Conservation (phyloP, 2,797 vertebrate species). For the Gallinago stenura region DNA sequence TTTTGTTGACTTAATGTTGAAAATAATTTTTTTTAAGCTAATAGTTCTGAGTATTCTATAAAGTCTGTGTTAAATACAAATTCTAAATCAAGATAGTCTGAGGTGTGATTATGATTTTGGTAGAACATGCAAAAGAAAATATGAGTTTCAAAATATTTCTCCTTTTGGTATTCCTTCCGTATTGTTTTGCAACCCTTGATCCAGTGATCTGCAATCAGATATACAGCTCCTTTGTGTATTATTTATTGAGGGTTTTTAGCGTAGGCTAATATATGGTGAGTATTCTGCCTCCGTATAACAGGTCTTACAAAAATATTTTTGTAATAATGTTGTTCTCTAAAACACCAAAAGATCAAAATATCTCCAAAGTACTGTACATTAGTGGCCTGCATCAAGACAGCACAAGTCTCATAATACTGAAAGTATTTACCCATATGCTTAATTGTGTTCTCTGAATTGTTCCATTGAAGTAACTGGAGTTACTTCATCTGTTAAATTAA, state of each 20-base stretch:
- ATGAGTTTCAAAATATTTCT: not conserved
- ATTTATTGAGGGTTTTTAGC: not conserved
- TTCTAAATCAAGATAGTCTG: not conserved
- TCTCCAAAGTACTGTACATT: not conserved
- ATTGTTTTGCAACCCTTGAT: not conserved
- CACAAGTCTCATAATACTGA: not conserved
- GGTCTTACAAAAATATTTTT: not conserved
- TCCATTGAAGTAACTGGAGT: not conserved
- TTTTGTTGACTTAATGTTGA: not conserved
- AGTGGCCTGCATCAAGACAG: not conserved
- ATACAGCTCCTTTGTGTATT: not conserved
- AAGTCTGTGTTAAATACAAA: not conserved
- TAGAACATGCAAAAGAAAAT: not conserved
- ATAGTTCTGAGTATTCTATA: not conserved
- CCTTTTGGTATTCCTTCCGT: not conserved
- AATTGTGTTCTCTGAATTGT: not conserved
- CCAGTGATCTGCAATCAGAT: not conserved
- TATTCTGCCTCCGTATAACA: not conserved
- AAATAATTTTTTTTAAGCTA: not conserved
- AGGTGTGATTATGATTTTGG: not conserved
- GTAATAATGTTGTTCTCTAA: not conserved
- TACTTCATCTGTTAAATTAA: constrained; percentile 26
- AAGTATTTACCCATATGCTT: not conserved
- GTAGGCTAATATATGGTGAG: not conserved
- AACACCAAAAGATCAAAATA: not conserved